Conservation (phyloP, 23 tunicate genomes). For the Pegea sp. region DNA sequence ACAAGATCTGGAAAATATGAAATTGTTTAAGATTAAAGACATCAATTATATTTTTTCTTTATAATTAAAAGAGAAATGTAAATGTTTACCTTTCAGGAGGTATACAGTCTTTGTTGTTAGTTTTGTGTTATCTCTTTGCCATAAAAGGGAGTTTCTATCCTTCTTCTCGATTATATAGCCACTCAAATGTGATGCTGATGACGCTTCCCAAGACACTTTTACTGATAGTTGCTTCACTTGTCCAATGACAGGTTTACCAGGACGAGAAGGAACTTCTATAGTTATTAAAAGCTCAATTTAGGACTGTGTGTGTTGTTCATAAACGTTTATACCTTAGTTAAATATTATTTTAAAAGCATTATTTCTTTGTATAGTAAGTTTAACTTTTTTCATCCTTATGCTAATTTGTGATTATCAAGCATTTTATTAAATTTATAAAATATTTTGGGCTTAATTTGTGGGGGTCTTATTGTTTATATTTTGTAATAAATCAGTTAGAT, state of each 20-base stretch:
- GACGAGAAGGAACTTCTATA: slow-evolving; percentile 26
- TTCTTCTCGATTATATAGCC: slow-evolving; percentile 88
- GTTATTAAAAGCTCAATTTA: background rate
- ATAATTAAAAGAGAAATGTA: too few relatives aligned
- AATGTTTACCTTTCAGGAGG: slow-evolving; percentile 41
- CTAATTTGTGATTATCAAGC: too few relatives aligned
- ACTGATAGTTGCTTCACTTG: slow-evolving; percentile 35
- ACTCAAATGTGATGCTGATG: slow-evolving; percentile 54
- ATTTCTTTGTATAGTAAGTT: too few relatives aligned
- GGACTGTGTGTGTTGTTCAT: background rate
- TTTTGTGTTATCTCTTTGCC: slow-evolving; percentile 67
- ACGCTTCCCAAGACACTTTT: slow-evolving; percentile 64
- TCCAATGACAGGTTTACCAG: slow-evolving; percentile 46
- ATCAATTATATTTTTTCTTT: too few relatives aligned
- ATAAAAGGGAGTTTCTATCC: slow-evolving; percentile 71
- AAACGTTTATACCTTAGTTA: too few relatives aligned
- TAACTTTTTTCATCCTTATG: too few relatives aligned
- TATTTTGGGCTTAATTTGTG: too few relatives aligned
- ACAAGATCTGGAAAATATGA: slow-evolving; percentile 31
- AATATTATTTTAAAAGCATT: too few relatives aligned
- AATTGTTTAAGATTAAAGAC: too few relatives aligned
- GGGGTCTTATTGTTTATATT: too few relatives aligned
- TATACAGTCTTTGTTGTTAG: slow-evolving; percentile 22
- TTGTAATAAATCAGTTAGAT: too few relatives aligned
- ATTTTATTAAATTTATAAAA: too few relatives aligned